phyloP scores from a whole-genome alignment of 2,797 vertebrate genomes.

The Pelochelys cantorii region DNA sequence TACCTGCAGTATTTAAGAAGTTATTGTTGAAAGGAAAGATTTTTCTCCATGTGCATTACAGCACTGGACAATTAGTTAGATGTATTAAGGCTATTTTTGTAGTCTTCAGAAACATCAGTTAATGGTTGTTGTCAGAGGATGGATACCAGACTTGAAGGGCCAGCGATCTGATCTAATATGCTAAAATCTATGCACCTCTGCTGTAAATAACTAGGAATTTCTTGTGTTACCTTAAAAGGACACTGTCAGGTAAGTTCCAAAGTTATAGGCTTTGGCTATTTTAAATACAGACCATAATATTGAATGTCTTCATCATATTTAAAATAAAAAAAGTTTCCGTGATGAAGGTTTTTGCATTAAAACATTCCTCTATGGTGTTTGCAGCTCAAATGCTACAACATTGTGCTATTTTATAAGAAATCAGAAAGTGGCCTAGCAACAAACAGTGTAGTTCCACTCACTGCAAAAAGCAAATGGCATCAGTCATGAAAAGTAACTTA shows the following conservation, averaged over 20 bases:
- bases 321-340: neutral
- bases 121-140: conserved; percentile 63
- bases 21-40: neutral
- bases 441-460: neutral
- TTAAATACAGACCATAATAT: neutral
- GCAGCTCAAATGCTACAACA: accelerated
- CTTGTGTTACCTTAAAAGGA: neutral
- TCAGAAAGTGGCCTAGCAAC: neutral
- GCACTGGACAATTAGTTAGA: neutral
- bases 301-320: neutral
- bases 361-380: neutral
- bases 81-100: conserved; percentile 56
- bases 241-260: neutral
- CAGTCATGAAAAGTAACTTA: neutral
- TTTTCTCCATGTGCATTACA: neutral
- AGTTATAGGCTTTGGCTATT: neutral
- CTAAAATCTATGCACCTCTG: neutral
- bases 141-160: neutral
- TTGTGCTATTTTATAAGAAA: neutral
- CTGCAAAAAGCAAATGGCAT: neutral
- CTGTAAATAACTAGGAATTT: conserved; percentile 1
- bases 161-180: conserved; percentile 34
- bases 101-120: conserved; percentile 42
- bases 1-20: conserved; percentile 15
- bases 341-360: neutral